These are phyloP conservation scores for Desmodus rotundus DNA, from an alignment of 2,113 vertebrate species.

Conservation along the genomic window DNA sequence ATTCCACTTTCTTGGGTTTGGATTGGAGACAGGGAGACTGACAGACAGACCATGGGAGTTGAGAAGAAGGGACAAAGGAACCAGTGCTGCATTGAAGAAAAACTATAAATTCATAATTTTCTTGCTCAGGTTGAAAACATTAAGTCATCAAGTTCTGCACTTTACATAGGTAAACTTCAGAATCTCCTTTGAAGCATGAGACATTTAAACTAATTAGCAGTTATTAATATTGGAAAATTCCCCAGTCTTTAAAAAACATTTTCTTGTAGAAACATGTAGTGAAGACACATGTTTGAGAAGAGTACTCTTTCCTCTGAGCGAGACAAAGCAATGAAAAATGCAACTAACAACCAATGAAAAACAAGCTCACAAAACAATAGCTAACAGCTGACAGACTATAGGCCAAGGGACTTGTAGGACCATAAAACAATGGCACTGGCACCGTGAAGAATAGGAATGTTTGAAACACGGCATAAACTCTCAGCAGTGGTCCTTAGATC, in stretches of 20 bases:
- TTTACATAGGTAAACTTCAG: background rate
- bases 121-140: background rate
- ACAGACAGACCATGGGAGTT: background rate
- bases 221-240: slow-evolving; percentile 25
- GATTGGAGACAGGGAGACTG: background rate
- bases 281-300: background rate
- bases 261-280: background rate
- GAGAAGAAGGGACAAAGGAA: background rate
- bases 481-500: background rate
- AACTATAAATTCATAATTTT: background rate
- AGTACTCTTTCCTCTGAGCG: background rate
- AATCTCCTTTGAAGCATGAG: background rate
- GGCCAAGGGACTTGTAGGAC: background rate
- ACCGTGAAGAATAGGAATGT: background rate
- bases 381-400: background rate
- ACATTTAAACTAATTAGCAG: slow-evolving; percentile 46
- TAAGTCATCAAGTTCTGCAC: background rate
- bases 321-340: background rate
- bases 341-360: background rate
- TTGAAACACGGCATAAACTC: background rate
- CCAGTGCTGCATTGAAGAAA: background rate
- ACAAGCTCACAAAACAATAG: background rate
- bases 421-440: background rate
- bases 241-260: background rate
- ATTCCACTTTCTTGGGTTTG: background rate